phyloP scores from a whole-genome alignment of 2,797 vertebrate species.

The Glyptemys insculpta region DNA sequence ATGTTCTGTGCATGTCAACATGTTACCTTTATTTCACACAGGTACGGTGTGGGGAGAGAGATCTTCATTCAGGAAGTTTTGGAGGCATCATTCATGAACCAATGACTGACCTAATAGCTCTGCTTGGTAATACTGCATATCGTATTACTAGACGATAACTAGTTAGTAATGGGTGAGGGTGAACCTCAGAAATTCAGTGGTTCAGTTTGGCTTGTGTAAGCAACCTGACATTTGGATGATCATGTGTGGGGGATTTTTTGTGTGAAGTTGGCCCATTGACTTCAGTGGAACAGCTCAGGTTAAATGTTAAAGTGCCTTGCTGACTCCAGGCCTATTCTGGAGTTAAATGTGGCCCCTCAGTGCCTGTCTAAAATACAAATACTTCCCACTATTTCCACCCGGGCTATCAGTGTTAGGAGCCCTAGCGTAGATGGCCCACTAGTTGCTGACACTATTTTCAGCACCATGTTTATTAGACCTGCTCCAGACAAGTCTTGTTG shows the following conservation, averaged over 20 bases:
- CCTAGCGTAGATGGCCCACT: background rate
- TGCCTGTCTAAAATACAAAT: background rate
- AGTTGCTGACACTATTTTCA: background rate
- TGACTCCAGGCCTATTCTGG: background rate
- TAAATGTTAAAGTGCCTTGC: background rate
- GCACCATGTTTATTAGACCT: background rate
- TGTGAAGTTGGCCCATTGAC: background rate
- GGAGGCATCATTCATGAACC: slow-evolving; percentile 92
- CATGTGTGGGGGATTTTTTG: background rate
- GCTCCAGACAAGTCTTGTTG: background rate
- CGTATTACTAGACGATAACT: background rate
- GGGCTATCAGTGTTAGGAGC: background rate
- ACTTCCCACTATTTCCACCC: background rate
- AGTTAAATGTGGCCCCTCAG: background rate
- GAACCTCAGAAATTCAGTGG: fast-evolving
- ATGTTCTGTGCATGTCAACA: background rate
- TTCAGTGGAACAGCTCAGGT: background rate
- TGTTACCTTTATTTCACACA: slow-evolving; percentile 57
- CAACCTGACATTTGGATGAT: background rate
- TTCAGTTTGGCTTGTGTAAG: background rate
- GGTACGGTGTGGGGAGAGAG: slow-evolving; percentile 90
- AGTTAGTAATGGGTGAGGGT: background rate
- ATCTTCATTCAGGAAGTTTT: slow-evolving; percentile 92
- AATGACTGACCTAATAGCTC: slow-evolving; percentile 90
- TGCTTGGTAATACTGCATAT: slow-evolving; percentile 84